Percentiles rank a stretch among this genome's conserved stretches.
Conservation (phyloP, 2,888 invertebrate genomes). For the Epinotia nisella region DNA sequence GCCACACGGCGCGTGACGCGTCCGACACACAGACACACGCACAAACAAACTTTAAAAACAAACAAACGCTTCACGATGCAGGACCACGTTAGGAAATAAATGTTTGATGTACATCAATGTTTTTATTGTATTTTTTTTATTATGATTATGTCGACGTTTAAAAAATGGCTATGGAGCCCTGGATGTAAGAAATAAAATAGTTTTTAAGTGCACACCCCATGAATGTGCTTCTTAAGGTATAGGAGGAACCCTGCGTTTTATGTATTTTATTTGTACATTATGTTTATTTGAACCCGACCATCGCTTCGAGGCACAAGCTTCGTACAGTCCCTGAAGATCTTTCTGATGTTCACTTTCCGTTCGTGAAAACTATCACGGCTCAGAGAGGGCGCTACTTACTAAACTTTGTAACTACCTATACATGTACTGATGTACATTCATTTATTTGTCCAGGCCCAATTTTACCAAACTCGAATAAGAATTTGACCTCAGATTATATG, state of each 20-base stretch:
- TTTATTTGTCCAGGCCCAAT: background rate
- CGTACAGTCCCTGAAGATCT: slow-evolving; percentile 69
- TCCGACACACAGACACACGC: slow-evolving; percentile 59
- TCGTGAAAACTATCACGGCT: slow-evolving; percentile 64
- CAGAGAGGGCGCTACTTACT: slow-evolving; percentile 62
- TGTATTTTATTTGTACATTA: slow-evolving; percentile 67
- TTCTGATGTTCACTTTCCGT: slow-evolving; percentile 61
- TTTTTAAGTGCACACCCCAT: slow-evolving; percentile 82
- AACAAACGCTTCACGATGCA: slow-evolving; percentile 36
- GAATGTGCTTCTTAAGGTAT: slow-evolving; percentile 82
- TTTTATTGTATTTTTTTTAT: slow-evolving; percentile 58
- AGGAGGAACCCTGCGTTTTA: slow-evolving; percentile 75
- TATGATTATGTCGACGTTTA: slow-evolving; percentile 54
- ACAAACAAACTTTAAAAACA: slow-evolving; percentile 53
- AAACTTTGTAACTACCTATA: background rate
- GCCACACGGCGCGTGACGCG: slow-evolving; percentile 64
- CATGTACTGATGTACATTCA: background rate
- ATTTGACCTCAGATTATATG: background rate
- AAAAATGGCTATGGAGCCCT: slow-evolving; percentile 67
- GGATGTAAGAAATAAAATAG: slow-evolving; percentile 69
- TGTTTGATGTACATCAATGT: slow-evolving; percentile 63
- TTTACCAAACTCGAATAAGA: background rate
- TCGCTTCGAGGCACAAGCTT: slow-evolving; percentile 82
- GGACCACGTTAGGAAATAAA: slow-evolving; percentile 53
- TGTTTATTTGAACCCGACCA: slow-evolving; percentile 67